Evolutionary conservation across 1,140 invertebrate species (phyloP), one percentile per base, ranked within the genome.

Genomic region (Drosophila pandora): DNA sequence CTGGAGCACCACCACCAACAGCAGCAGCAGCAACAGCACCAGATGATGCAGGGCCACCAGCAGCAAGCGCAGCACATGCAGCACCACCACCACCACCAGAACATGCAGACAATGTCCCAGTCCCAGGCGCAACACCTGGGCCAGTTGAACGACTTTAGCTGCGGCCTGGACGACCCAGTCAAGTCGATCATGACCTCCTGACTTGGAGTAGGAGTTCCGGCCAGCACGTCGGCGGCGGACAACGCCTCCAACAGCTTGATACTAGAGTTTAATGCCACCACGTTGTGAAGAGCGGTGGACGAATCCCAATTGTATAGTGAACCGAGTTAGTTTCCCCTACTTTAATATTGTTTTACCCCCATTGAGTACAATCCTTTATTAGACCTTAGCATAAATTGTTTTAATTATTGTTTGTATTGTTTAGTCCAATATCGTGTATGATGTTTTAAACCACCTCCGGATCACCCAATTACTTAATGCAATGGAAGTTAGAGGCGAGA

Each of bases 121-220:
- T 23, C 61, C 1, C 81, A 81, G 48, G n/a, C 73, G 1, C 68
- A 68, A 50, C 79, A 89, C 54, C 54, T 85, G 48, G 58, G 68
- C 1, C 84, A 89, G 47, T 17, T 90, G 5, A 91, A 82, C 43
- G 90, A 91, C 74, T 91, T 91, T 49, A 88, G 77, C 53, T 91
- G 90, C 57, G 89, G 90, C 22, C 54, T 91, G 10, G 90, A 91
- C 17, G 90, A 91, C 50, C 87, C 90, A 0, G 89, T 91, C 12
- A 91, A 91, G 64, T 91, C 90, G 22, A 91, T 91, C 25, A 91
- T 91, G 87, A 91, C 90, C 25, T 91, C 90, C 76, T 91, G 90
- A 91, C 90, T 85, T 82, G 82, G 65, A 58, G 49, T 60, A 7
- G 41, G 41, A 43, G 13, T 43, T 21, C 25, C 57, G 22, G 43